These are phyloP conservation scores for Chromoteleia sp. DNA, from an alignment of 2,888 invertebrate species.

Conservation along the genomic window DNA sequence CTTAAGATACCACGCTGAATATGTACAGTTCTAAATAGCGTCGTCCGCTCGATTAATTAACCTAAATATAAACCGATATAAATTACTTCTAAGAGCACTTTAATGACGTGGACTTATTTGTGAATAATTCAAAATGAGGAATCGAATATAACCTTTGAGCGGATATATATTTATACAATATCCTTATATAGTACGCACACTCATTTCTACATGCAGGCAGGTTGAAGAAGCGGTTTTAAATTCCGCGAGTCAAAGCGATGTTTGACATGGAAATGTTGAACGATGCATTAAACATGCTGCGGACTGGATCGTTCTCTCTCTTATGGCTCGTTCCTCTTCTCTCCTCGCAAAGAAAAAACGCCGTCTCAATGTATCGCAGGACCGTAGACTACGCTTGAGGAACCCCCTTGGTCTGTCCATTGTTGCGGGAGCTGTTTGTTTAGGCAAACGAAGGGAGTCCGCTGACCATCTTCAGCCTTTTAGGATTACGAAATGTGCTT, in stretches of 20 bases:
- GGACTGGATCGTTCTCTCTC: conserved; percentile 75
- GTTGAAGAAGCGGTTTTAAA: conserved; percentile 80
- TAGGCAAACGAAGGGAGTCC: conserved; percentile 82
- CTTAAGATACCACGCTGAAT: neutral
- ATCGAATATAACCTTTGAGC: conserved; percentile 52
- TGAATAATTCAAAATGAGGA: conserved; percentile 62
- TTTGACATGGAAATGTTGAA: conserved; percentile 85
- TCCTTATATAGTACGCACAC: conserved; percentile 60
- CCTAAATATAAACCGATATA: conserved; percentile 9
- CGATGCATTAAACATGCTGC: conserved; percentile 84
- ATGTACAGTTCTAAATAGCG: neutral
- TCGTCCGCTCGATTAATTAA: conserved; percentile 24
- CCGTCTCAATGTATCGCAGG: conserved; percentile 64
- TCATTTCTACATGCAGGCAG: conserved; percentile 64
- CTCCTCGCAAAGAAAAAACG: conserved; percentile 67
- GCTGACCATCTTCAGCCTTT: conserved; percentile 74
- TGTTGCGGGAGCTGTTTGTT: conserved; percentile 81
- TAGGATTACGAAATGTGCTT: conserved; percentile 71
- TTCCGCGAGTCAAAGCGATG: conserved; percentile 84
- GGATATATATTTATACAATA: conserved; percentile 56
- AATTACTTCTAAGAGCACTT: conserved; percentile 15
- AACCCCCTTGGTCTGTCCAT: conserved; percentile 72
- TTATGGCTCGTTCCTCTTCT: conserved; percentile 59
- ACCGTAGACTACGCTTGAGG: conserved; percentile 65
- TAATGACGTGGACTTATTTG: conserved; percentile 44